These are phyloP conservation scores for Phoxinus dragarum DNA, from an alignment of 2,797 vertebrate species.

Conservation along the genomic window DNA sequence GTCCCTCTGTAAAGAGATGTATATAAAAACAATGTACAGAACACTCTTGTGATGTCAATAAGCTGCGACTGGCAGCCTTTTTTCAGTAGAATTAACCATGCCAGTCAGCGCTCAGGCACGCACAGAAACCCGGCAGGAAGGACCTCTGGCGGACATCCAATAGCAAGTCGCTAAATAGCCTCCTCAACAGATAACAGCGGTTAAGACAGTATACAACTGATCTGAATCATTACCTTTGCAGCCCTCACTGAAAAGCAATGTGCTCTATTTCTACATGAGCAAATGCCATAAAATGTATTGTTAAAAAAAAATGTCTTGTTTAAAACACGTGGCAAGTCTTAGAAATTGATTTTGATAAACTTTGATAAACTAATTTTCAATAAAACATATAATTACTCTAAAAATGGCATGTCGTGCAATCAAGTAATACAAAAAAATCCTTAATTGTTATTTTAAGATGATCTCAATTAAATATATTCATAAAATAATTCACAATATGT, in stretches of 20 bases:
- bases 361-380: neutral
- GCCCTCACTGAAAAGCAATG: neutral
- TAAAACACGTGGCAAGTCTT: neutral
- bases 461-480: neutral
- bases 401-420: neutral
- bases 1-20: constrained; percentile 13
- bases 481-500: neutral
- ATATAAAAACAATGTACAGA: constrained; percentile 7
- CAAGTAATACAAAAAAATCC: no score
- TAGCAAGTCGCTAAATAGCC: constrained; percentile 14
- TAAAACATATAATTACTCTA: neutral
- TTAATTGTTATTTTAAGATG: no score
- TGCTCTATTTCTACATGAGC: neutral
- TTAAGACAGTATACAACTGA: neutral
- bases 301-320: no score
- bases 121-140: constrained; percentile 1
- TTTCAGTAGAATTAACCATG: constrained; percentile 19
- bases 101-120: constrained; percentile 5
- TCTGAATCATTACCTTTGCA: neutral
- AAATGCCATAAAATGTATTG: neutral
- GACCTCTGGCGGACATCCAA: constrained; percentile 22
- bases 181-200: neutral
- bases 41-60: constrained; percentile 9
- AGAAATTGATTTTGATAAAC: neutral
- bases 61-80: constrained; percentile 20